Percentiles rank a stretch among this genome's conserved stretches.
Conservation (phyloP, 1,140 invertebrate genomes). For the Physella acuta region DNA sequence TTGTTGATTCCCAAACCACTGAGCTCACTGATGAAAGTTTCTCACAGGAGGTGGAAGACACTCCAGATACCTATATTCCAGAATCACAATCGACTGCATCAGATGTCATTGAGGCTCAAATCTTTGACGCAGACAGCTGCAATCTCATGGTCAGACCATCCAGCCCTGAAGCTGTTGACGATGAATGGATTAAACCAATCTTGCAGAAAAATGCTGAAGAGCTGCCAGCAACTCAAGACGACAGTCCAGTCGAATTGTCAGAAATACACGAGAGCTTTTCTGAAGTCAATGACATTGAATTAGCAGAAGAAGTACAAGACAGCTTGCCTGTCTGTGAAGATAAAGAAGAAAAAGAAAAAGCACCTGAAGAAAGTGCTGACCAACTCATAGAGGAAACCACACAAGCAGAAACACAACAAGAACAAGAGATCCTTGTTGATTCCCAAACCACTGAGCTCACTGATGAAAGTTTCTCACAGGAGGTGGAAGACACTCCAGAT, state of each 20-base stretch:
- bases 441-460: too few species aligned
- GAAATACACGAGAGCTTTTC: slow-evolving; percentile 5
- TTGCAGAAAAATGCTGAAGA: background rate
- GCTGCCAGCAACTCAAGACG: background rate
- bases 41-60: too few species aligned
- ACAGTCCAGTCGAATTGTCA: background rate
- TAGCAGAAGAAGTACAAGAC: background rate
- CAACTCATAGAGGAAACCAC: too few species aligned
- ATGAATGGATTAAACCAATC: slow-evolving; percentile 6
- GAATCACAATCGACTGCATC: background rate
- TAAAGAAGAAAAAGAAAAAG: too few species aligned
- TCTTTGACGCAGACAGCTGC: background rate
- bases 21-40: too few species aligned
- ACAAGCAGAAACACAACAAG: too few species aligned
- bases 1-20: too few species aligned
- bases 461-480: too few species aligned
- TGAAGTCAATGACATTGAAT: background rate
- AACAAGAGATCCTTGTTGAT: too few species aligned
- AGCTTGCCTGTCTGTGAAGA: too few species aligned
- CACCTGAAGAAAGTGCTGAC: too few species aligned
- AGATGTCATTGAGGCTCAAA: background rate
- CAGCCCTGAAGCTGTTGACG: slow-evolving; percentile 11
- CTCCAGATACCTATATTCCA: background rate
- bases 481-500: too few species aligned
- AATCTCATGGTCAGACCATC: background rate